Base-by-base conservation (phyloP, 1,140 invertebrate genomes). In the Anthonomus grandis region DNA sequence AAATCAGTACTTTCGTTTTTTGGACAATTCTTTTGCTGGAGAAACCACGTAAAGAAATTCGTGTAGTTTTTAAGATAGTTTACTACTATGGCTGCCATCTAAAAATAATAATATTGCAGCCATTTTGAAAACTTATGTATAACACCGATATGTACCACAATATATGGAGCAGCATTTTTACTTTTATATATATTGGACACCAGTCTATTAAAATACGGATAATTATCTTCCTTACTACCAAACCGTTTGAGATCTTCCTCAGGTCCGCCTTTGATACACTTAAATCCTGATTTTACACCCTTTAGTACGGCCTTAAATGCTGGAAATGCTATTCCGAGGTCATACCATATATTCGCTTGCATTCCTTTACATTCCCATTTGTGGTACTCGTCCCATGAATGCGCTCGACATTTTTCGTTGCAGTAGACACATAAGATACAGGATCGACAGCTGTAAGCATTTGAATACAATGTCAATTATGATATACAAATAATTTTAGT, bases 251-350 rank as follows among this genome's bases (percentile, higher is more conserved):
- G 54, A 54, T 78, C 66, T 10, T 68, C 65, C 59, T 76, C 72
- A 41, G 74, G 67, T 55, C 73, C 63, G 44, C 75, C 71, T 51
- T 76, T 74, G 53, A 62, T 66, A 4, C 50, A 45, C 37, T 37
- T 63, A 50, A 79, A 74, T 6, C 60, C 60, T 4, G 70, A 74
- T 42, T 67, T 68, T 25, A 69, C 57, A 19, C 74, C 75, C 36
- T 74, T 75, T 17, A 87, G 65, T 15, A 86, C 72, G 37, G 83
- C 79, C 74, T 86, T 81, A 25, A 89, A 67, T 50, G 84, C 86
- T 41, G 91, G 77, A 73, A 91, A 87, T 22, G 83, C 86, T 60
- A 91, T 86, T 6, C 90, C 90, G 41, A 91, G 79, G 42, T 81
- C 80, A 27, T 78, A 73, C 71, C 86, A 82, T 49, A 86, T 72